Percentiles rank a stretch among this genome's conserved stretches.
Conservation (phyloP, 2,888 invertebrate genomes). For the Melanophora roralis region DNA sequence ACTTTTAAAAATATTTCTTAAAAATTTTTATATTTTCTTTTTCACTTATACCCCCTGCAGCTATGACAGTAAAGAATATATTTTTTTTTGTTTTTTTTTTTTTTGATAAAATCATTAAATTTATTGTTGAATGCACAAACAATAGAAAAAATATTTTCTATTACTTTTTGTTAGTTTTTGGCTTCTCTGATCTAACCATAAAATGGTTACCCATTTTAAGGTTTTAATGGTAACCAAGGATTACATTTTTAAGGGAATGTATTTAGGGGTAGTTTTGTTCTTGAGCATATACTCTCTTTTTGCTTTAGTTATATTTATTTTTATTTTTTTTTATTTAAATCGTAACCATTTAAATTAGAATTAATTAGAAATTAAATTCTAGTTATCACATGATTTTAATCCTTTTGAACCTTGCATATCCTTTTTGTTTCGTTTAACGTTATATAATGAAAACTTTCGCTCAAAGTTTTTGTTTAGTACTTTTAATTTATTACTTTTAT, state of each 20-base stretch:
- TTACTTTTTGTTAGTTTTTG: conserved; percentile 29
- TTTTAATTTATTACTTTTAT: too few species aligned
- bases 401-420: too few species aligned
- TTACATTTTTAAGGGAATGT: conserved; percentile 2
- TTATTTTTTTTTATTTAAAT: not conserved
- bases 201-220: conserved; percentile 52
- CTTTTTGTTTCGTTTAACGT: too few species aligned
- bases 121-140: not conserved
- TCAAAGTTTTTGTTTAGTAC: too few species aligned
- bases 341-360: too few species aligned
- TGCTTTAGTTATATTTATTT: not conserved
- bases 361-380: too few species aligned
- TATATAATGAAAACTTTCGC: too few species aligned
- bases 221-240: conserved; percentile 21
- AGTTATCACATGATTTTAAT: too few species aligned
- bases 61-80: not conserved
- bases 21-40: not conserved
- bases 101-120: conserved; percentile 40
- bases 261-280: conserved; percentile 42
- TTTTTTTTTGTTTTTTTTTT: not conserved
- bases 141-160: not conserved
- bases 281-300: not conserved
- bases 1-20: conserved; percentile 8
- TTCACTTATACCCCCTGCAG: conserved; percentile 33
- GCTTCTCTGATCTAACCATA: conserved; percentile 51